Evolutionary conservation across 2,888 invertebrate genomes (phyloP), one percentile per base, ranked within the genome.

Genomic region (Cantharis nigra): DNA sequence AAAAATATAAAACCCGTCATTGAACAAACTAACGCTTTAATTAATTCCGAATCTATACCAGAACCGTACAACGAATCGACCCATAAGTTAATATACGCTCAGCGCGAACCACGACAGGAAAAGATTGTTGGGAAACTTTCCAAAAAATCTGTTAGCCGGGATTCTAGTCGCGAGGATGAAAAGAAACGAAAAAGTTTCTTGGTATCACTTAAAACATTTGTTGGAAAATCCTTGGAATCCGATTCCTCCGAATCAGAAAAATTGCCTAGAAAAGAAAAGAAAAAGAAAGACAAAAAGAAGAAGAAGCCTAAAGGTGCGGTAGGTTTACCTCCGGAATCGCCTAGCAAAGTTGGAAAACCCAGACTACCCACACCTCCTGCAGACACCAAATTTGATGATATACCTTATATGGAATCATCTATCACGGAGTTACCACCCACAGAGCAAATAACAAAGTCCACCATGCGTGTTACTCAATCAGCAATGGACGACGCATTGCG

Each of bases 201-300:
- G 71, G 87, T 87, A 74, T 87, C 88, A 5, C 82, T 89, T 9
- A 88, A 88, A 84, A 87, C 85, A 70, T 86, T 88, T 74, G 88
- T 88, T 64, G 85, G 85, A 70, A 87, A 87, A 80, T 89, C 89
- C 14, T 84, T 87, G 16, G 88, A 88, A 74, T 84, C 85, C 71
- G 88, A 88, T 62, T 88, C 88, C 80, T 87, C 88, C 9, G 89
- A 89, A 78, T 87, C 88, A 9, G 88, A 88, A 80, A 87, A 86
- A 83, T 85, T 86, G 3, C 84, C 86, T 9, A 86, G 85, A 78
- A 85, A 85, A 81, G 80, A 86, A 82, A 84, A 84, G 81, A 79
- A 86, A 82, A 80, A 85, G 82, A 81, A 73, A 80, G 84, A 79
- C 77, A 84, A 80, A 82, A 84, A 80, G 80, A 83, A 78, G 62